Conservation (phyloP, 2,888 invertebrate species). For the Noctua comes region DNA sequence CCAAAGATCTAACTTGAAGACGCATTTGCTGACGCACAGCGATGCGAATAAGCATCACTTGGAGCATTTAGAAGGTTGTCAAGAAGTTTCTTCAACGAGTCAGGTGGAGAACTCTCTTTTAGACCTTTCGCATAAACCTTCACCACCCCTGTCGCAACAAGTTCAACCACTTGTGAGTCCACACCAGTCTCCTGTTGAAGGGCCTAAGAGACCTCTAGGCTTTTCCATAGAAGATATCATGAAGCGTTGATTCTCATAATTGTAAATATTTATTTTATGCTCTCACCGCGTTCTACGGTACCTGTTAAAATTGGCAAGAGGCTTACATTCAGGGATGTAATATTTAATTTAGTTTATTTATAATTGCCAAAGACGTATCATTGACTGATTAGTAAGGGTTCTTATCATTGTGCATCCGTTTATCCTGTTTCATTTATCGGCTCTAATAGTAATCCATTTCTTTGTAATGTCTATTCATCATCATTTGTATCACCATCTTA, state of each 20-base stretch:
- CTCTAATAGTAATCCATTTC: conserved; percentile 30
- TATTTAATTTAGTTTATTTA: conserved; percentile 69
- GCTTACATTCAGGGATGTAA: conserved; percentile 59
- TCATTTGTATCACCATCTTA: conserved; percentile 46
- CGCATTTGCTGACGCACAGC: conserved; percentile 96
- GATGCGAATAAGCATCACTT: conserved; percentile 90
- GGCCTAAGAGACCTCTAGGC: conserved; percentile 90
- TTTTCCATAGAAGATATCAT: conserved; percentile 97
- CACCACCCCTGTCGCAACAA: conserved; percentile 78
- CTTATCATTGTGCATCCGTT: conserved; percentile 60
- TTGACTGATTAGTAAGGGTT: conserved; percentile 73
- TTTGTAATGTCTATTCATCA: conserved; percentile 67
- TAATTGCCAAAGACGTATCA: conserved; percentile 80
- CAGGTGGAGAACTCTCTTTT: conserved; percentile 87
- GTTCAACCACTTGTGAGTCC: conserved; percentile 77
- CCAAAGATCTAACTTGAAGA: conserved; percentile 97
- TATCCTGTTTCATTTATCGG: conserved; percentile 57
- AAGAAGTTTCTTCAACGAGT: conserved; percentile 89
- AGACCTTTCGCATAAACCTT: conserved; percentile 90
- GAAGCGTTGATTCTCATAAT: conserved; percentile 91
- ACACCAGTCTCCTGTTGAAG: conserved; percentile 83
- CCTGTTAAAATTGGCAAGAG: conserved; percentile 66
- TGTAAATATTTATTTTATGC: conserved; percentile 68
- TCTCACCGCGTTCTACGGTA: conserved; percentile 60
- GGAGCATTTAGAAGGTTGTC: conserved; percentile 88